Evolutionary conservation across 1,140 invertebrate genomes (phyloP).

Genomic region (Hyles vespertilio): DNA sequence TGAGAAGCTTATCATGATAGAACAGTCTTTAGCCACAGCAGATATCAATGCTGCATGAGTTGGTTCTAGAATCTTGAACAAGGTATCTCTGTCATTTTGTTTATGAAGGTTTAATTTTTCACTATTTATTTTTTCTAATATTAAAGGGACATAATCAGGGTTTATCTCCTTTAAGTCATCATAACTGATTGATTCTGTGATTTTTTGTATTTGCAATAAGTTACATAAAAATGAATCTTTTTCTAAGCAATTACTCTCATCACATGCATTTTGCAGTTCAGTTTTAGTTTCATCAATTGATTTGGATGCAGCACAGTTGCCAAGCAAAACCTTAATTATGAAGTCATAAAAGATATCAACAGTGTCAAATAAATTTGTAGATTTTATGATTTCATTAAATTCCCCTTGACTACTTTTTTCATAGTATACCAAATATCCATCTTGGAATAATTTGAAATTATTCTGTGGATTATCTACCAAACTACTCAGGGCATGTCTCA

Average conservation of each 20-base stretch:
- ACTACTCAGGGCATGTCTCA: slow-evolving; percentile 78
- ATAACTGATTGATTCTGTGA: slow-evolving; percentile 35
- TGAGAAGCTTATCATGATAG: slow-evolving; percentile 67
- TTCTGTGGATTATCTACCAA: slow-evolving; percentile 83
- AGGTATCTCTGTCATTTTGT: slow-evolving; percentile 31
- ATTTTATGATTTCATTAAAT: slow-evolving; percentile 35
- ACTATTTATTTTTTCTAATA: slow-evolving; percentile 33
- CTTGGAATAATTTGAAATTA: slow-evolving; percentile 82
- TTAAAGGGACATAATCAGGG: slow-evolving; percentile 34
- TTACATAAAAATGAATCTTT: slow-evolving; percentile 44
- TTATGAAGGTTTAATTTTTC: slow-evolving; percentile 33
- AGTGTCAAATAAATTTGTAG: slow-evolving; percentile 31
- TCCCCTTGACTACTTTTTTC: slow-evolving; percentile 46
- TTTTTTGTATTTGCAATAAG: slow-evolving; percentile 51
- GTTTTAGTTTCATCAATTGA: slow-evolving; percentile 18
- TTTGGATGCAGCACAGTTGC: slow-evolving; percentile 19
- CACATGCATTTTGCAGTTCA: slow-evolving; percentile 23
- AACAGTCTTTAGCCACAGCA: slow-evolving; percentile 67
- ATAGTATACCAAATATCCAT: slow-evolving; percentile 78
- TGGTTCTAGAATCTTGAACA: slow-evolving; percentile 30
- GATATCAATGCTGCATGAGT: slow-evolving; percentile 53
- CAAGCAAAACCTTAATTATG: slow-evolving; percentile 45
- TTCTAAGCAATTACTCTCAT: slow-evolving; percentile 29
- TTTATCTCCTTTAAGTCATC: slow-evolving; percentile 11
- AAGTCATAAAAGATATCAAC: slow-evolving; percentile 48